phyloP scores from a whole-genome alignment of 2,113 vertebrate species.

The Colinus virginianus region DNA sequence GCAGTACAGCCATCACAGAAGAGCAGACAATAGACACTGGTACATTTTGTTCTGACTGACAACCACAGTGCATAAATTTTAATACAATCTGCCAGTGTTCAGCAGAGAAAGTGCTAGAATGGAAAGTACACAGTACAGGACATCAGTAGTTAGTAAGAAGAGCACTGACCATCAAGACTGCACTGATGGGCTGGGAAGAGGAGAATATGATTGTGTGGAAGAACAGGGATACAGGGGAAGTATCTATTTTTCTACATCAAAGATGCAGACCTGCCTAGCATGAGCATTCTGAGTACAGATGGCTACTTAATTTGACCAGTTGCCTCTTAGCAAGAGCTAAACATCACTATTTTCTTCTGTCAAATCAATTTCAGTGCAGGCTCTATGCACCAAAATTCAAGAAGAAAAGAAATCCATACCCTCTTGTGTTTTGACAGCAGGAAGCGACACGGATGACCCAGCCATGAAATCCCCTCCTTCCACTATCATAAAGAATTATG shows the following conservation, averaged over 20 bases:
- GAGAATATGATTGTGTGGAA: not conserved
- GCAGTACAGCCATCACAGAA: not conserved
- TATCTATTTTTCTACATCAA: not conserved
- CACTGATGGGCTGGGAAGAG: not conserved
- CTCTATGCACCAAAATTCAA: not conserved
- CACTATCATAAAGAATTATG: slow-evolving; percentile 83
- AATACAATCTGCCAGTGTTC: slow-evolving; percentile 10
- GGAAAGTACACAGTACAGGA: not conserved
- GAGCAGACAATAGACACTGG: slow-evolving; percentile 14
- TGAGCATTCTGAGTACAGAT: not conserved
- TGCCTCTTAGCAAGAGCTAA: not conserved
- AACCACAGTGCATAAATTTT: slow-evolving; percentile 53
- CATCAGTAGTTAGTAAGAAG: not conserved
- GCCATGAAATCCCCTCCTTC: slow-evolving; percentile 83
- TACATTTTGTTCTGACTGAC: slow-evolving; percentile 53
- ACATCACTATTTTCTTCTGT: not conserved
- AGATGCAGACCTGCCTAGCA: not conserved
- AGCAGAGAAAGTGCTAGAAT: not conserved
- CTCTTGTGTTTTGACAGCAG: slow-evolving; percentile 25
- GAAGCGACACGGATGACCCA: slow-evolving; percentile 74
- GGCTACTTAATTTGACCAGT: not conserved
- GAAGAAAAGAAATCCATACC: not conserved
- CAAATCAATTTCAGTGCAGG: not conserved
- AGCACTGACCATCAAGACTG: not conserved
- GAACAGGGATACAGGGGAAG: not conserved